Evolutionary conservation across 1,140 invertebrate genomes (phyloP).

Genomic region (Teleogryllus occipitalis): DNA sequence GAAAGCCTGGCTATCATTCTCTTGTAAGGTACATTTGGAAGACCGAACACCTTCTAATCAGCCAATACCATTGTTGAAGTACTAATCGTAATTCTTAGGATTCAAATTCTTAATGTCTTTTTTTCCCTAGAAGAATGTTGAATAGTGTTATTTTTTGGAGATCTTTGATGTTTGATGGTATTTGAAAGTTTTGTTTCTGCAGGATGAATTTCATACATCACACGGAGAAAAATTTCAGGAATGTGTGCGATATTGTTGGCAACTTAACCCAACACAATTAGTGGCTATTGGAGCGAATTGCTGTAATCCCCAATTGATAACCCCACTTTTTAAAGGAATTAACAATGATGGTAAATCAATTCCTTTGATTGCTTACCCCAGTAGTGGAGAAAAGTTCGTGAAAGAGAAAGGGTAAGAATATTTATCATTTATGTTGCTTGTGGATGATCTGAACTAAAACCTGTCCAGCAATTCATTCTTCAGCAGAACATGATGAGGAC

Average conservation of each 20-base stretch:
- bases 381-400: slow-evolving; percentile 1
- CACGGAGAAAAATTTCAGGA: slow-evolving; percentile 65
- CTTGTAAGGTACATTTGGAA: slow-evolving; percentile 64
- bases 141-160: too few species aligned
- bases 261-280: slow-evolving; percentile 52
- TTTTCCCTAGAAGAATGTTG: too few species aligned
- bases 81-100: too few species aligned
- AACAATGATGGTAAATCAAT: slow-evolving; percentile 42
- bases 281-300: slow-evolving; percentile 83
- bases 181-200: too few species aligned
- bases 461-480: too few species aligned
- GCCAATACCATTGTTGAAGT: too few species aligned
- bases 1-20: slow-evolving; percentile 79
- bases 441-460: too few species aligned
- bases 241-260: slow-evolving; percentile 53
- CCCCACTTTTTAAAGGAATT: slow-evolving; percentile 45
- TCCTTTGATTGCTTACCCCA: slow-evolving; percentile 62
- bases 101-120: too few species aligned
- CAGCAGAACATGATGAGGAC: too few species aligned
- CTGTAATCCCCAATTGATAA: slow-evolving; percentile 52
- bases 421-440: too few species aligned
- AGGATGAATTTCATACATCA: slow-evolving; percentile 55
- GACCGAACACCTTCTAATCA: too few species aligned
- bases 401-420: background rate
- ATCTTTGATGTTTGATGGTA: too few species aligned